Base-by-base conservation (phyloP, 2,113 vertebrate species). In the Colaptes auratus region DNA sequence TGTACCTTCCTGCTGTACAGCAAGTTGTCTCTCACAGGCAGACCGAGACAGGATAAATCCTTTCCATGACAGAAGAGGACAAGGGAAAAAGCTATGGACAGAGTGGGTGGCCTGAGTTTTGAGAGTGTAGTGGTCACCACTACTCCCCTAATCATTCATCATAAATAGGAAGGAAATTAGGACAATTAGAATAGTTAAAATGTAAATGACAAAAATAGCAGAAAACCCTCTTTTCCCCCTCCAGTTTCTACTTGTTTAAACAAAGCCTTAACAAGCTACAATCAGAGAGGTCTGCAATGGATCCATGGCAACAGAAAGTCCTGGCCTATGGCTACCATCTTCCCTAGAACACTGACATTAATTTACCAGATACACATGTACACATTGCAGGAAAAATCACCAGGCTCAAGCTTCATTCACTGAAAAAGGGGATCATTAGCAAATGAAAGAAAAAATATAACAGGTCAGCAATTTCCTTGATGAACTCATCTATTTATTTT, bases 181-280 rank as follows among this genome's bases (percentile, higher is more conserved):
- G 70, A 85, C 90, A 95, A 92, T 96, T 95, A 97, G 94, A 97
- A 96, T 87, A 93, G 96, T 97, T 92, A 97, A 97, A 97, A 98
- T 98, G 98, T 98, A 98, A 98, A 98, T 98, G 96, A 98, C 97
- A 97, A 94, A 95, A 97, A 92, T 94, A 97, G 96, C 92, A 95
- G 91, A 97, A 97, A 98, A 96, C 64, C 96, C 92, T 60, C 88
- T 39, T 20, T 12, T 59, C 27, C 0, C 1, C 4, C 4, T 12
- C 7, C 71, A 93, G 96, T 97, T 98, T 88, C 96, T 98, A 94
- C 98, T 98, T 98, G 97, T 98, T 97, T 98, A 98, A 98, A 97
- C 97, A 98, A 97, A 98, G 96, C 97, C 97, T 82, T 96, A 95
- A 97, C 97, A 97, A 98, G 98, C 98, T 96, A 97, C 98, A 97